A percentile compares a stretch with the other conserved stretches of the same genome.
Evolutionary conservation across 2,797 vertebrate genomes (phyloP).

Genomic region (Pyrrhura leucotis): DNA sequence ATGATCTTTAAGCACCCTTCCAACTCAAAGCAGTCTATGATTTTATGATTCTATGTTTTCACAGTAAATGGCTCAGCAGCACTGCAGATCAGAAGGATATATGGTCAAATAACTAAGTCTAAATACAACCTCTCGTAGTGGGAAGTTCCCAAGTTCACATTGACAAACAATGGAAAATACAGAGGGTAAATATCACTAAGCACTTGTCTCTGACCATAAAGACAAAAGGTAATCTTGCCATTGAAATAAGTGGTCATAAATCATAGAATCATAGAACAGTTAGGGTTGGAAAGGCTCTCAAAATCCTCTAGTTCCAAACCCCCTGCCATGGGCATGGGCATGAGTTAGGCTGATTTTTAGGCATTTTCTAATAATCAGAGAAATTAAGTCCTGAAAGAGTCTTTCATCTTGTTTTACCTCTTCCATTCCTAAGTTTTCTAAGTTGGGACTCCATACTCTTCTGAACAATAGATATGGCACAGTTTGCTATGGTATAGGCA

Average conservation of each 20-base stretch:
- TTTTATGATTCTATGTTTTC: neutral
- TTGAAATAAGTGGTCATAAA: neutral
- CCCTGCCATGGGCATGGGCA: neutral
- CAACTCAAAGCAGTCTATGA: neutral
- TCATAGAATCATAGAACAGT: neutral
- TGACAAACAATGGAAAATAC: neutral
- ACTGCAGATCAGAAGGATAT: neutral
- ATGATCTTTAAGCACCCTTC: neutral
- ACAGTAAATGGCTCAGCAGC: neutral
- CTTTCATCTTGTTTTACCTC: neutral
- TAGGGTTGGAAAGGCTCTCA: neutral
- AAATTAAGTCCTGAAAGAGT: neutral
- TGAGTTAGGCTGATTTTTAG: neutral
- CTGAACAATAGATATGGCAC: neutral
- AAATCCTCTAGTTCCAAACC: neutral
- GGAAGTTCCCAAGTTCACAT: neutral
- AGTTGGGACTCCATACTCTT: neutral
- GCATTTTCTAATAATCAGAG: neutral
- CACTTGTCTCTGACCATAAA: neutral
- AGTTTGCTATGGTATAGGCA: neutral
- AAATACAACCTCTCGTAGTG: neutral
- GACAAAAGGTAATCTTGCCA: neutral
- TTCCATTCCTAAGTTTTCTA: neutral
- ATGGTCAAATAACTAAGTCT: neutral
- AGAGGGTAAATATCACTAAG: neutral